Evolutionary conservation across 2,797 vertebrate species (phyloP).

Genomic region (Gymnodraco acuticeps): DNA sequence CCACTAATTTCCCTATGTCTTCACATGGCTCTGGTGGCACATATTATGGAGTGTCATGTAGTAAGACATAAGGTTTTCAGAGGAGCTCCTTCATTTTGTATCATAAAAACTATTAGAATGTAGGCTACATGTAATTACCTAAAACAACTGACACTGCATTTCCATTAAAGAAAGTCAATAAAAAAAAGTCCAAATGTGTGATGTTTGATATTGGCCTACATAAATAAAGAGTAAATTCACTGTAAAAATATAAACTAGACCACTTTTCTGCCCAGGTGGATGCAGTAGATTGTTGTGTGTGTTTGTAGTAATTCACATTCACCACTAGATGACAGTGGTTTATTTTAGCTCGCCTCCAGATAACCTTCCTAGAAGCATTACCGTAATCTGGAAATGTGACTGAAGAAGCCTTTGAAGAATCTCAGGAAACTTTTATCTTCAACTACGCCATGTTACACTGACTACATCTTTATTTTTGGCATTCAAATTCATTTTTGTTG

Average conservation of each 20-base stretch:
- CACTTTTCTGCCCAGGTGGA: neutral
- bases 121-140: neutral
- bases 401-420: constrained; percentile 31
- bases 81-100: neutral
- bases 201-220: neutral
- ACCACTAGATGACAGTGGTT: constrained; percentile 61
- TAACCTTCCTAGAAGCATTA: constrained; percentile 38
- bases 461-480: neutral
- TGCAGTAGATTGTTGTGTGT: neutral
- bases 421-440: neutral
- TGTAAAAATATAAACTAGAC: neutral
- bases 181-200: neutral
- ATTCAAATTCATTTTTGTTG: neutral
- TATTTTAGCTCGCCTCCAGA: constrained; percentile 25
- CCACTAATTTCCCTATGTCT: neutral
- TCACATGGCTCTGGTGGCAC: no score
- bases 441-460: neutral
- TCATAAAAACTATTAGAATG: neutral
- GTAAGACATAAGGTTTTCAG: neutral
- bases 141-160: neutral
- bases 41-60: neutral
- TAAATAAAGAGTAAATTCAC: neutral
- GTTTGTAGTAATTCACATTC: constrained; percentile 17
- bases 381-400: constrained; percentile 56
- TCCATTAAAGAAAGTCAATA: neutral